Conservation (phyloP, 2,888 invertebrate species). For the Hypselothyrea guttata region DNA sequence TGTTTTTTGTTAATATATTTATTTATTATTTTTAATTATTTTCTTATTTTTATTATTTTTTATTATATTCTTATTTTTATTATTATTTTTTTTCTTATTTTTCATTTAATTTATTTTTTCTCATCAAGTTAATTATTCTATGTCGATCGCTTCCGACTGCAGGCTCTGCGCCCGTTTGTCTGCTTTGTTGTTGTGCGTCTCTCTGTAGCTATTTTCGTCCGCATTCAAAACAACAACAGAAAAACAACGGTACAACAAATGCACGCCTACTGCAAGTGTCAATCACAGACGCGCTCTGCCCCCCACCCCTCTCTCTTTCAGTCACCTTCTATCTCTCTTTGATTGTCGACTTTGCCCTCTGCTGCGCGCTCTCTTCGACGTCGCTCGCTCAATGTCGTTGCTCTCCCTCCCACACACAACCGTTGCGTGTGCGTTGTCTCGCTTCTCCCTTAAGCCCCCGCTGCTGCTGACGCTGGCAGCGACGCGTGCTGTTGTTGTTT, state of each 20-base stretch:
- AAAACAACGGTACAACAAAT: constrained; percentile 18
- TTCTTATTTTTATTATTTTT: too few relatives aligned
- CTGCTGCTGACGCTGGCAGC: constrained; percentile 16
- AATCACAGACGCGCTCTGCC: constrained; percentile 2
- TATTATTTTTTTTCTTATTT: too few relatives aligned
- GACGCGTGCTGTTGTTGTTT: constrained; percentile 30
- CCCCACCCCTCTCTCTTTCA: background rate
- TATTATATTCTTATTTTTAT: too few relatives aligned
- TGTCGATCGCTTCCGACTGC: background rate
- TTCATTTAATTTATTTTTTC: too few relatives aligned
- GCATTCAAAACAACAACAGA: constrained; percentile 2
- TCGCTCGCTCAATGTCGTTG: too few relatives aligned
- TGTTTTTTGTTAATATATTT: too few relatives aligned
- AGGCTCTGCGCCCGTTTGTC: too few relatives aligned
- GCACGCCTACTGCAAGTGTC: constrained; percentile 13
- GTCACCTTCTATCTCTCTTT: background rate
- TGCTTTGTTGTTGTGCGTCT: background rate
- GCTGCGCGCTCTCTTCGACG: background rate
- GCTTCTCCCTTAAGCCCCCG: constrained; percentile 17
- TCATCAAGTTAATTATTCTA: background rate
- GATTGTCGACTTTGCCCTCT: background rate
- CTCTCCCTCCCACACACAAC: background rate
- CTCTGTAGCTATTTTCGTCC: constrained; percentile 7
- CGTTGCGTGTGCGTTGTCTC: constrained; percentile 8
- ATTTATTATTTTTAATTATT: too few relatives aligned